Percentiles rank a stretch among this genome's conserved stretches.
Evolutionary conservation across 2,113 vertebrate species (phyloP).

Genomic region (Hydrochoerus hydrochaeris): DNA sequence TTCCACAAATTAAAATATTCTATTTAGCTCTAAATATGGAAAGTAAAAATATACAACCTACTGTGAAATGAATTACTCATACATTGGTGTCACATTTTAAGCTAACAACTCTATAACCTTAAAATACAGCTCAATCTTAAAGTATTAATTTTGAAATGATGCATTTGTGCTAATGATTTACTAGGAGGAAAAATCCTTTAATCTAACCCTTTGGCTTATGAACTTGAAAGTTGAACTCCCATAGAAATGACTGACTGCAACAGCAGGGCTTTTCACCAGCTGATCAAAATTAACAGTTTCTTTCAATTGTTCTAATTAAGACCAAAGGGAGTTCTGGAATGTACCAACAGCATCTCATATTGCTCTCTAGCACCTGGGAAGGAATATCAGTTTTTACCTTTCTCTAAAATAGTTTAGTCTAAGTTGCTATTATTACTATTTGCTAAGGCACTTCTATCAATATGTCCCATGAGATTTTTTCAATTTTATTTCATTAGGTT

Average conservation of each 20-base stretch:
- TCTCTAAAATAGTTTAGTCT: constrained; percentile 81
- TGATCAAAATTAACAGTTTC: constrained; percentile 88
- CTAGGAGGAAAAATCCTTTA: constrained; percentile 76
- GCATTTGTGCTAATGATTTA: constrained; percentile 83
- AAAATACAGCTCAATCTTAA: constrained; percentile 79
- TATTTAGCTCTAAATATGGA: constrained; percentile 73
- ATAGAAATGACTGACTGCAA: constrained; percentile 80
- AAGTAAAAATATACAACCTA: constrained; percentile 70
- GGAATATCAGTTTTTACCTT: constrained; percentile 76
- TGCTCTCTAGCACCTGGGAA: constrained; percentile 70
- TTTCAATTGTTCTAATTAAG: constrained; percentile 88
- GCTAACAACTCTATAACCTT: constrained; percentile 78
- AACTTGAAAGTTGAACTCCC: constrained; percentile 82
- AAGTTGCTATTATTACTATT: constrained; percentile 72
- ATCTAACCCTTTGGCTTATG: constrained; percentile 71
- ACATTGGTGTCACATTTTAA: constrained; percentile 75
- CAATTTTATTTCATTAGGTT: constrained; percentile 66
- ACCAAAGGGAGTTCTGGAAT: constrained; percentile 88
- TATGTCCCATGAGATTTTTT: constrained; percentile 48
- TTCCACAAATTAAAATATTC: constrained; percentile 74
- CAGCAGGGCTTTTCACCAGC: constrained; percentile 81
- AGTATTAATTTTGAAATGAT: constrained; percentile 84
- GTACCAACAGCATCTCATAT: constrained; percentile 83
- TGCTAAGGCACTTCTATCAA: constrained; percentile 36
- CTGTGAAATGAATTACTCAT: constrained; percentile 77